phyloP scores from a whole-genome alignment of 2,113 vertebrate genomes.

The Alethe castanea region DNA sequence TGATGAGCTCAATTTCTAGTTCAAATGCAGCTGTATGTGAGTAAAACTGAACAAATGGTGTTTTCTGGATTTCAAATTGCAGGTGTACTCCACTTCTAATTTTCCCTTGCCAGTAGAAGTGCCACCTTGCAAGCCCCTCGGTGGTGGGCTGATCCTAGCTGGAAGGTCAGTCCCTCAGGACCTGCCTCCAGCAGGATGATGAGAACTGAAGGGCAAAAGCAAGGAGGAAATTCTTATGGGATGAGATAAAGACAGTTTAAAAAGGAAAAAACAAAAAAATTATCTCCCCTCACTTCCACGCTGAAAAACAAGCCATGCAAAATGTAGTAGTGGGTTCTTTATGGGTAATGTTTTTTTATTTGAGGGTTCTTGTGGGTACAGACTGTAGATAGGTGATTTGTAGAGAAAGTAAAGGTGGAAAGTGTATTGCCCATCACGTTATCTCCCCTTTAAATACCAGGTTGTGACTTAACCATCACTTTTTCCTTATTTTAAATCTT shows the following conservation, averaged over 20 bases:
- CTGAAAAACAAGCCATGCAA: not conserved
- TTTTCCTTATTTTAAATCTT: not conserved
- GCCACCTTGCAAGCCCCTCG: not conserved
- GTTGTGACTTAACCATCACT: not conserved
- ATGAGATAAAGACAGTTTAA: not conserved
- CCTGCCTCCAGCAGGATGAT: rapidly evolving
- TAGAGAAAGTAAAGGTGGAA: not conserved
- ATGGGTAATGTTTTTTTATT: not conserved
- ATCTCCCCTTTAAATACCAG: not conserved
- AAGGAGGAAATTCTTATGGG: not conserved
- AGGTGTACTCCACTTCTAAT: not conserved
- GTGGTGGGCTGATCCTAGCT: not conserved
- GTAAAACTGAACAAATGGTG: not conserved
- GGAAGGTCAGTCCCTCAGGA: not conserved
- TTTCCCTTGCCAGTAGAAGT: not conserved
- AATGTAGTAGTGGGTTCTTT: not conserved
- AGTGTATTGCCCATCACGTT: not conserved
- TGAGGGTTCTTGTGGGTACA: not conserved
- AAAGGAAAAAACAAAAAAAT: not conserved
- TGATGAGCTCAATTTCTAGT: not conserved
- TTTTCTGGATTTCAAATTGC: not conserved
- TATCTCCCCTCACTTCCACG: rapidly evolving
- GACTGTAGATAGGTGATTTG: not conserved
- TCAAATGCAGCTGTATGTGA: not conserved
- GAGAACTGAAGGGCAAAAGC: not conserved